Percentiles rank a stretch among this genome's conserved stretches.
Conservation (phyloP, 2,888 invertebrate species). For the Neoscelio sp. region DNA sequence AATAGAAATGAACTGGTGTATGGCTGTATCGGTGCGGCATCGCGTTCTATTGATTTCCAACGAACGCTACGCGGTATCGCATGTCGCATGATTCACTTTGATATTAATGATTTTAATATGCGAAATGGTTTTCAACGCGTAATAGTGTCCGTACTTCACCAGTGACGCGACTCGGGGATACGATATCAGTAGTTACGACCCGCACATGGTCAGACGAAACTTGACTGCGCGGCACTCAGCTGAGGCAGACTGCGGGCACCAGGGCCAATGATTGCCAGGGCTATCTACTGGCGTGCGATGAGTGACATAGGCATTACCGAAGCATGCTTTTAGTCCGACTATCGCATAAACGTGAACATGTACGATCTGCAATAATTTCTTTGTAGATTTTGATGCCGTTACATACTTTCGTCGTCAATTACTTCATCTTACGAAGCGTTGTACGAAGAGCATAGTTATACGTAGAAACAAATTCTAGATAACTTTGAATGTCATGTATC, state of each 20-base stretch:
- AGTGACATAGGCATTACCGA: background rate
- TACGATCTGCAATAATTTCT: conserved; percentile 6
- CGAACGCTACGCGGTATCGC: conserved; percentile 20
- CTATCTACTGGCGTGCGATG: background rate
- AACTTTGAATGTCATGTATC: too few species aligned
- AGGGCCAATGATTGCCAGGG: conserved; percentile 32
- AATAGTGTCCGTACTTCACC: background rate
- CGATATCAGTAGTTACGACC: conserved; percentile 46
- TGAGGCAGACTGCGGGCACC: conserved; percentile 41
- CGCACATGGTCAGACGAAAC: conserved; percentile 51
- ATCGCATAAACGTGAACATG: background rate
- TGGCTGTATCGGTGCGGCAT: background rate
- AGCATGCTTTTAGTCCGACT: conserved; percentile 13
- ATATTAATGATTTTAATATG: conserved; percentile 52
- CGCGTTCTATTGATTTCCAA: conserved; percentile 34
- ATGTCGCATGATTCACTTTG: conserved; percentile 39
- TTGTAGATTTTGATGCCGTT: background rate
- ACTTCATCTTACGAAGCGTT: too few species aligned
- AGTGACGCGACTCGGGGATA: conserved; percentile 1
- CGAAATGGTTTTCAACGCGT: conserved; percentile 35
- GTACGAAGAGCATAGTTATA: too few species aligned
- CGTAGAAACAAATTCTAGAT: too few species aligned
- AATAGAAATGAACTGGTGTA: conserved; percentile 40
- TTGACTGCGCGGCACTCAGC: conserved; percentile 27
- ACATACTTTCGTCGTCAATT: too few species aligned